Percentiles rank a stretch among this genome's conserved stretches.
These are phyloP conservation scores for Crambe crambe DNA, from an alignment of 37 sponge, comb jelly and placozoan genomes.

Conservation along the genomic window DNA sequence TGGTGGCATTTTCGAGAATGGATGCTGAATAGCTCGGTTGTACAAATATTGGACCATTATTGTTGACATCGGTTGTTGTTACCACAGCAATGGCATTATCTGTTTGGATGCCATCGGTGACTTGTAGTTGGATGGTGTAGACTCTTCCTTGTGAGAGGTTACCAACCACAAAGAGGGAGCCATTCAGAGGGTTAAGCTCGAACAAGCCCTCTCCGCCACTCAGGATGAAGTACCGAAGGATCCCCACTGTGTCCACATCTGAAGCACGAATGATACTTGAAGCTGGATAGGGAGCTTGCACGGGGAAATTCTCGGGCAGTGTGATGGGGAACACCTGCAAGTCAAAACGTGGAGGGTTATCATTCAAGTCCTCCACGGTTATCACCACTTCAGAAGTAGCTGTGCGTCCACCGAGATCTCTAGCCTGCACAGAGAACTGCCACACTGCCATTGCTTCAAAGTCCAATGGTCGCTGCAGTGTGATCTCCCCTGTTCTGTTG, in stretches of 20 bases:
- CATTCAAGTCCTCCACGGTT: slow-evolving; percentile 51
- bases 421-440: slow-evolving; percentile 45
- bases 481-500: slow-evolving; percentile 58
- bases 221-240: slow-evolving; percentile 47
- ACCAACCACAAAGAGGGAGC: slow-evolving; percentile 31
- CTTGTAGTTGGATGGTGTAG: slow-evolving; percentile 36
- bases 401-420: slow-evolving; percentile 21
- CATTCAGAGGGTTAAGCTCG: slow-evolving; percentile 47
- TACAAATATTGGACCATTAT: slow-evolving; percentile 56
- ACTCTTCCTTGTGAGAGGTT: not conserved
- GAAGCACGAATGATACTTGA: slow-evolving; percentile 30
- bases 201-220: slow-evolving; percentile 35
- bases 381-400: slow-evolving; percentile 40
- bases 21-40: slow-evolving; percentile 15
- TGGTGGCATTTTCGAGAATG: slow-evolving; percentile 43
- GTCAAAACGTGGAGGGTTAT: slow-evolving; percentile 57
- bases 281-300: slow-evolving; percentile 17
- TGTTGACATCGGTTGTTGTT: slow-evolving; percentile 46
- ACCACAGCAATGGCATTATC: slow-evolving; percentile 25
- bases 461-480: slow-evolving; percentile 27
- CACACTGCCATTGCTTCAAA: slow-evolving; percentile 34
- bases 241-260: slow-evolving; percentile 62
- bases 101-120: slow-evolving; percentile 41
- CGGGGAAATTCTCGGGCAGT: slow-evolving; percentile 4
- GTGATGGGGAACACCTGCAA: slow-evolving; percentile 19